Evolutionary conservation across 2,888 invertebrate species (phyloP).

Genomic region (Protonemura montana): DNA sequence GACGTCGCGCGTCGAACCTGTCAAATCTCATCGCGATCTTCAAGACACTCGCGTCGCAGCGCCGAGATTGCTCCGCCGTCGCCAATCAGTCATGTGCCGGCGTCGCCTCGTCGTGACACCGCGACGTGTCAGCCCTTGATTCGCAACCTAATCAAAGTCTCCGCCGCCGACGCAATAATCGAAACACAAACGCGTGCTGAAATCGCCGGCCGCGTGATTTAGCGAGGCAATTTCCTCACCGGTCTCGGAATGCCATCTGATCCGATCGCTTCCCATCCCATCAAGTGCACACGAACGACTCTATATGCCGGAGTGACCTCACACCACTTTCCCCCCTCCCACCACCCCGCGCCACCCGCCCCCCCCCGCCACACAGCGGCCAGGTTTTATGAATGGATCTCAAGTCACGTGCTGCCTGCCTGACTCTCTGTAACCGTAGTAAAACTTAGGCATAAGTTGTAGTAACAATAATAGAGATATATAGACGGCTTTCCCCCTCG

Average conservation of each 20-base stretch:
- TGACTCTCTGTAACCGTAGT: slow-evolving; percentile 36
- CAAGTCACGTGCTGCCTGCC: slow-evolving; percentile 38
- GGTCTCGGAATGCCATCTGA: background rate
- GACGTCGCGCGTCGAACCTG: too few relatives aligned
- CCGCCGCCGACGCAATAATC: background rate
- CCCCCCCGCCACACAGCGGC: slow-evolving; percentile 14
- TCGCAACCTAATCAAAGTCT: background rate
- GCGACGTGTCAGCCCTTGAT: background rate
- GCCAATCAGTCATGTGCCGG: background rate
- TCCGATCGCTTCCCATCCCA: slow-evolving; percentile 28
- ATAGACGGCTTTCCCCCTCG: slow-evolving; percentile 38
- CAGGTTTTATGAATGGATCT: slow-evolving; percentile 45
- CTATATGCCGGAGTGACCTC: slow-evolving; percentile 17
- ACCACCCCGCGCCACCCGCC: slow-evolving; percentile 38
- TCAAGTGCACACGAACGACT: slow-evolving; percentile 29
- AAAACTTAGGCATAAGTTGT: slow-evolving; percentile 41
- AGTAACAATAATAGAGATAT: slow-evolving; percentile 42
- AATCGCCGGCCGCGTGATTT: background rate
- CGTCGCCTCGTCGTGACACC: background rate
- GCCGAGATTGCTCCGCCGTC: too few relatives aligned
- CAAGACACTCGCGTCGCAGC: too few relatives aligned
- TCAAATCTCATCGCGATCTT: too few relatives aligned
- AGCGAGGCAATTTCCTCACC: background rate
- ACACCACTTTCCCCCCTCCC: slow-evolving; percentile 30
- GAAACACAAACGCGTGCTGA: background rate